phyloP scores from a whole-genome alignment of 2,113 vertebrate genomes.

The Colaptes auratus region DNA sequence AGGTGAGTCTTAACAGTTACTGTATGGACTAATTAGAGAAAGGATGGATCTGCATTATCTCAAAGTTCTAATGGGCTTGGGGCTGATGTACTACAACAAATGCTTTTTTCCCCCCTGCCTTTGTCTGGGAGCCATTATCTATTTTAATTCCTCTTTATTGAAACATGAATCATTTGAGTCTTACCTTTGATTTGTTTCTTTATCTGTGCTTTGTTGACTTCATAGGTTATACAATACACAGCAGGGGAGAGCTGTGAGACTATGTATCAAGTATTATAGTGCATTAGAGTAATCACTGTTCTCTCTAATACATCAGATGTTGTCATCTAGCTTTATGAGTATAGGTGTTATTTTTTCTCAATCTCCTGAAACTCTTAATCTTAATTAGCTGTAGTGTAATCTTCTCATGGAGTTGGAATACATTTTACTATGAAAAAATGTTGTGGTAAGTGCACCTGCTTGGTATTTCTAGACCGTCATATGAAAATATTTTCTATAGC shows the following conservation, averaged over 20 bases:
- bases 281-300: constrained; percentile 39
- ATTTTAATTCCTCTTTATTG: constrained; percentile 43
- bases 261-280: constrained; percentile 28
- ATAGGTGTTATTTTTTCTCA: constrained; percentile 13
- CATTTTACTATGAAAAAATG: not conserved
- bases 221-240: constrained; percentile 12
- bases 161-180: constrained; percentile 36
- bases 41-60: not conserved
- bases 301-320: constrained; percentile 19
- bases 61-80: not conserved
- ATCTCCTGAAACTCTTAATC: constrained; percentile 28
- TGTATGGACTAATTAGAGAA: not conserved
- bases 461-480: not conserved
- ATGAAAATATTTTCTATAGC: fast-evolving
- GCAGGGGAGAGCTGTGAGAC: not conserved
- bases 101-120: not conserved
- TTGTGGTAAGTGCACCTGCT: not conserved
- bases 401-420: constrained; percentile 13
- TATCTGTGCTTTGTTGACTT: constrained; percentile 45
- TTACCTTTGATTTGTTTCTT: constrained; percentile 45
- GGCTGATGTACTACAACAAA: not conserved
- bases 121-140: constrained; percentile 5
- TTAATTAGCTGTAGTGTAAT: constrained; percentile 37
- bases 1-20: not conserved
- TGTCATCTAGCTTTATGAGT: constrained; percentile 51